phyloP scores from a whole-genome alignment of 2,797 vertebrate species.

The Thalassophryne amazonica region DNA sequence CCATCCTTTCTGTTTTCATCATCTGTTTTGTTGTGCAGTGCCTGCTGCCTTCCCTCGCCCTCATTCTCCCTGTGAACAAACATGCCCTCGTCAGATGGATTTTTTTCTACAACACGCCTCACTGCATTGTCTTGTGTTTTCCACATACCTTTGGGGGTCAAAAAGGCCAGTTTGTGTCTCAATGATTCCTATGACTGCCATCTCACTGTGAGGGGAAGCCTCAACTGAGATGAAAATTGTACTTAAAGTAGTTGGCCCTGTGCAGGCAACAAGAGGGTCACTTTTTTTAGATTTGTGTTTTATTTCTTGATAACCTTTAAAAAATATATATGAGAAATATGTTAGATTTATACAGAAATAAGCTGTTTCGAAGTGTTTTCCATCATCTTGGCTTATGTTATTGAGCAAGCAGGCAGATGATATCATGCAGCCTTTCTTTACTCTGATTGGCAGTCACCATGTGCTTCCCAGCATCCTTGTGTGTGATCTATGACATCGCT shows the following conservation, averaged over 20 bases:
- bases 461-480: no score
- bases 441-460: no score
- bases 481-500: no score
- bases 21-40: conserved; percentile 7
- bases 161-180: conserved; percentile 22
- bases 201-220: conserved; percentile 13
- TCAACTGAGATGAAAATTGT: conserved; percentile 22
- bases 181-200: conserved; percentile 34
- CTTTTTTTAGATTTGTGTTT: background rate
- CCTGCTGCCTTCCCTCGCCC: conserved; percentile 4
- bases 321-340: no score
- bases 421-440: no score
- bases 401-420: no score
- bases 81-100: conserved; percentile 34
- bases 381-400: no score
- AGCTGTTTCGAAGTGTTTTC: no score
- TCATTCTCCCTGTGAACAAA: conserved; percentile 30
- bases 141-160: conserved; percentile 35
- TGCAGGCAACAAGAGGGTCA: background rate
- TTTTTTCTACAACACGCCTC: conserved; percentile 38
- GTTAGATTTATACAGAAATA: no score
- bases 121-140: conserved; percentile 26
- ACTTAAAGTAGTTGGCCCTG: conserved; percentile 2
- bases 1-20: conserved; percentile 1
- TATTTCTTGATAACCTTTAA: no score